Evolutionary conservation across 2,888 invertebrate genomes (phyloP).

Genomic region (Nezara viridula): DNA sequence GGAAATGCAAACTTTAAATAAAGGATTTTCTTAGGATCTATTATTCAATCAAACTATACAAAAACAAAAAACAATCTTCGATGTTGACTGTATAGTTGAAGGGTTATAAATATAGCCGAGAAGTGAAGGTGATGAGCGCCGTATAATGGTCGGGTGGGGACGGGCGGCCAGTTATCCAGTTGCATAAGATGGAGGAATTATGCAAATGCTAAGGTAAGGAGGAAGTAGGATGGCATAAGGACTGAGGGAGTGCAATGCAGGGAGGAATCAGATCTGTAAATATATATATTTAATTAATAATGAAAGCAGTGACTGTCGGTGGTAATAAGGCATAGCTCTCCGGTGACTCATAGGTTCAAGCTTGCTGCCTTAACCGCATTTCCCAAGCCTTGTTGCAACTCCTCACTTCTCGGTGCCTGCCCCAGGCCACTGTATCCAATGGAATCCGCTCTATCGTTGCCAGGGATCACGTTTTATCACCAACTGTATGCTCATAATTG

Average conservation of each 20-base stretch:
- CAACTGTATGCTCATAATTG: not conserved
- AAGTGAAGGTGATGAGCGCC: constrained; percentile 41
- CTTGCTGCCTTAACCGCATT: constrained; percentile 24
- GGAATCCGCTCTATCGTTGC: not conserved
- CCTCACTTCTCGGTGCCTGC: not conserved
- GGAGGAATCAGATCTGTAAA: not conserved
- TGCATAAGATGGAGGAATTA: constrained; percentile 21
- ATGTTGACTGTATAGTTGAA: not conserved
- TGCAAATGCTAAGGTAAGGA: constrained; percentile 29
- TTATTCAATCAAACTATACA: no score
- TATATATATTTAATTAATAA: not conserved
- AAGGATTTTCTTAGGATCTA: not conserved
- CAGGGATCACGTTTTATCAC: not conserved
- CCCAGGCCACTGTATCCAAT: not conserved
- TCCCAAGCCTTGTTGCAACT: constrained; percentile 22
- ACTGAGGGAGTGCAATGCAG: not conserved
- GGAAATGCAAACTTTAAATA: no score
- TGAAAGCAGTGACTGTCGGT: not conserved
- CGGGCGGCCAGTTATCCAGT: not conserved
- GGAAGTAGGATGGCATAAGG: not conserved
- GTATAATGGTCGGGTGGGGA: not conserved
- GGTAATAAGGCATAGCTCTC: constrained; percentile 11
- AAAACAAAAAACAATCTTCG: not conserved
- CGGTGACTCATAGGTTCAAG: not conserved
- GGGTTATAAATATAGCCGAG: not conserved